Conservation (phyloP, 2,797 vertebrate genomes). For the Poecilia gillii region DNA sequence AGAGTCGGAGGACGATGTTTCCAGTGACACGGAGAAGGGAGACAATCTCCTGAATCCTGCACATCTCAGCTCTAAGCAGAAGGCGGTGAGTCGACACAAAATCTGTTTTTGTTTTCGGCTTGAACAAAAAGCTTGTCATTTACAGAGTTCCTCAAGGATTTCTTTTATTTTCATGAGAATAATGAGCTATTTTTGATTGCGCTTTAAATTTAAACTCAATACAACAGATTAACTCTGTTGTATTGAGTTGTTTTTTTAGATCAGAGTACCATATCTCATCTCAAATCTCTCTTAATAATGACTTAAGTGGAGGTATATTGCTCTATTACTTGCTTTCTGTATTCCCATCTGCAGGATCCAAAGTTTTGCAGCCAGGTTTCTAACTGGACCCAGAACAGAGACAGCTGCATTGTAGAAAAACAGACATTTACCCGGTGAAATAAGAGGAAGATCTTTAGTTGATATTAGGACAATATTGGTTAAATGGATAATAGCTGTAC, state of each 20-base stretch:
- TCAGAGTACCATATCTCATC: background rate
- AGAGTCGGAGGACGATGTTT: constrained; percentile 96
- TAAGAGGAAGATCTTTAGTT: background rate
- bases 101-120: background rate
- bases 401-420: background rate
- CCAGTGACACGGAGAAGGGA: constrained; percentile 92
- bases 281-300: background rate
- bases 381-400: background rate
- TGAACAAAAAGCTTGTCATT: background rate
- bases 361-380: background rate
- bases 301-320: background rate
- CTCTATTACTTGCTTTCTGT: background rate
- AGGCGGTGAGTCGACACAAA: constrained; percentile 87
- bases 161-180: background rate
- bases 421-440: background rate
- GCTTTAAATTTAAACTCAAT: background rate
- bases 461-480: background rate
- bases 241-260: background rate
- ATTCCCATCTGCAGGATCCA: background rate
- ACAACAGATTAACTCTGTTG: background rate
- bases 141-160: background rate
- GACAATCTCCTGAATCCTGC: constrained; percentile 86
- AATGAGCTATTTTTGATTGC: background rate
- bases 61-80: constrained; percentile 90
- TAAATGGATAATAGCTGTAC: background rate